These are phyloP conservation scores for Cyrtonyx montezumae DNA, from an alignment of 2,113 vertebrate genomes.

Conservation along the genomic window DNA sequence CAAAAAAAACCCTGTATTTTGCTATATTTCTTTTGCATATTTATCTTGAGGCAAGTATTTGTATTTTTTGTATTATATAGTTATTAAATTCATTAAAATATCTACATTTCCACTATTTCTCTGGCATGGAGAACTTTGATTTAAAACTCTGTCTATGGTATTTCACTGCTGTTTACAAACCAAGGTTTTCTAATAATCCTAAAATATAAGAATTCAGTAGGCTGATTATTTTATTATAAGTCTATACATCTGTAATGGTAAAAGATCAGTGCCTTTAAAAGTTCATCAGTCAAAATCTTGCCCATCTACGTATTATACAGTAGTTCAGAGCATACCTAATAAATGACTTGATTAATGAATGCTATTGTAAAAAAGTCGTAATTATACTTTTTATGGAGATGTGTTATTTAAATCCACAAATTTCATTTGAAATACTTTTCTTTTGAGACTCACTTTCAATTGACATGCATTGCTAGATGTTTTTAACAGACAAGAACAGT, in stretches of 20 bases:
- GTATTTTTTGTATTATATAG: neutral
- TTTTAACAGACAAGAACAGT: neutral
- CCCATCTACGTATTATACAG: neutral
- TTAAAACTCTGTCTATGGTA: neutral
- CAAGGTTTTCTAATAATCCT: neutral
- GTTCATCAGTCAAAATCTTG: neutral
- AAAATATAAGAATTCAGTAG: neutral
- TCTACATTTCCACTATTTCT: no score
- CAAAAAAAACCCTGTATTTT: neutral
- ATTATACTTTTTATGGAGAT: neutral
- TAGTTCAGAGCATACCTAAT: neutral
- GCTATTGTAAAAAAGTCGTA: neutral
- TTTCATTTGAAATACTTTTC: neutral
- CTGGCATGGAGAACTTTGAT: neutral
- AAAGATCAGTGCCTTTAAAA: neutral
- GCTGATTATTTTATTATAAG: neutral
- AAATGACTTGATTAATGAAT: neutral
- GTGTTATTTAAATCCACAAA: neutral
- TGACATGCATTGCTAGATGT: neutral
- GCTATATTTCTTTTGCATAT: neutral
- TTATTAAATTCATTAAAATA: neutral
- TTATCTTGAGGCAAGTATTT: neutral
- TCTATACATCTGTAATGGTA: neutral
- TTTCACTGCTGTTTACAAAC: neutral
- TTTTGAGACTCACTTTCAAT: neutral